phyloP scores from a whole-genome alignment of 2,797 vertebrate genomes.

The Momotus momota region DNA sequence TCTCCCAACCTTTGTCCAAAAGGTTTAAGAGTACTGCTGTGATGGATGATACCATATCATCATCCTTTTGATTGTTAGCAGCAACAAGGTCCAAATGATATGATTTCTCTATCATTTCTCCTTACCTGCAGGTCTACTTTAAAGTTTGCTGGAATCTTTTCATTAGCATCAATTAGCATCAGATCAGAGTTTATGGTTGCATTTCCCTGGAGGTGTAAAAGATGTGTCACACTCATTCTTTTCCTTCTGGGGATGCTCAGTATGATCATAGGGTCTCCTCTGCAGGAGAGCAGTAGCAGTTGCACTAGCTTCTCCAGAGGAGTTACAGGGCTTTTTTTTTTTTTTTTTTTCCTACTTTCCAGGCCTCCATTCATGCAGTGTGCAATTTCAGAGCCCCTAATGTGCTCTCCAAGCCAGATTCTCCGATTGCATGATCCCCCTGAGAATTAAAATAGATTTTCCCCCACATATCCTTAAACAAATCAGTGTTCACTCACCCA shows the following conservation, averaged over 20 bases:
- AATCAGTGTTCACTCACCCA: background rate
- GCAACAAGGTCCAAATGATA: background rate
- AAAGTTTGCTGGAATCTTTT: background rate
- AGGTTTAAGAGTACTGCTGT: background rate
- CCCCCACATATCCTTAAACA: background rate
- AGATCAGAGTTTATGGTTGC: background rate
- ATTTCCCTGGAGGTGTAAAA: background rate
- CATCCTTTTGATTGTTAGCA: background rate
- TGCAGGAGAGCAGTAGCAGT: background rate
- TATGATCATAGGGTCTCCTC: background rate
- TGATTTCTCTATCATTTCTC: background rate
- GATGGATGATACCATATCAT: background rate
- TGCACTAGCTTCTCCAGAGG: background rate
- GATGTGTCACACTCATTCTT: background rate
- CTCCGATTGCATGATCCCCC: background rate
- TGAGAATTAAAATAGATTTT: background rate
- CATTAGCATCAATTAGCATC: background rate
- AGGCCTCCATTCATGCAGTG: background rate
- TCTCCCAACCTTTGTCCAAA: background rate
- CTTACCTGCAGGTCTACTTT: background rate
- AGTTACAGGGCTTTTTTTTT: background rate
- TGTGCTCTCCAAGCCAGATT: background rate
- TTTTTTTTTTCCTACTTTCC: accelerated
- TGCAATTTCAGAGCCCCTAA: background rate
- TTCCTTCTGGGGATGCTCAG: background rate